A percentile compares a stretch with the other conserved stretches of the same genome.
Evolutionary conservation across 2,888 invertebrate species (phyloP).

Genomic region (Mermis nigrescens): DNA sequence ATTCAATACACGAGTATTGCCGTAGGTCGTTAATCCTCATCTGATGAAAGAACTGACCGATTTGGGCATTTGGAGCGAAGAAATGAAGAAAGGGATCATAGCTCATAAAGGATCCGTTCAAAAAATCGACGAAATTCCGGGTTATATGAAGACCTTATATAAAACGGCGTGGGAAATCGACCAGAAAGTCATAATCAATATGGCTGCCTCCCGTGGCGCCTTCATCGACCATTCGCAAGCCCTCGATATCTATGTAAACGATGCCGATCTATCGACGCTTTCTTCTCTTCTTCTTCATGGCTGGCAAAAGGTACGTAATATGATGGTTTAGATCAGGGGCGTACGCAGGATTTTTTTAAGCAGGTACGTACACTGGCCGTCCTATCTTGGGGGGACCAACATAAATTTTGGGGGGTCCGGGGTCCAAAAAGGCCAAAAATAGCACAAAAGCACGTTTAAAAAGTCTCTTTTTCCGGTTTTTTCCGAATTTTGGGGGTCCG

Average conservation of each 20-base stretch:
- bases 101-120: constrained; percentile 76
- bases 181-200: constrained; percentile 71
- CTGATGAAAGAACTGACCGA: constrained; percentile 77
- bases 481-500: too few relatives aligned
- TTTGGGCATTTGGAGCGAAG: constrained; percentile 70
- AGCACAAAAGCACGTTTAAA: too few relatives aligned
- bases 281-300: constrained; percentile 96
- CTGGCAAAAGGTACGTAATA: constrained; percentile 68
- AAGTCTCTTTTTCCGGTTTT: too few relatives aligned
- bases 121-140: constrained; percentile 30
- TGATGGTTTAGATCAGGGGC: too few relatives aligned
- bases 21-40: constrained; percentile 81
- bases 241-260: constrained; percentile 84
- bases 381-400: too few relatives aligned
- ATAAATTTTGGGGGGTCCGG: too few relatives aligned
- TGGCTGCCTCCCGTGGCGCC: constrained; percentile 93
- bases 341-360: too few relatives aligned
- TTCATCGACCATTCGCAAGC: constrained; percentile 98
- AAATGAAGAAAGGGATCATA: constrained; percentile 82
- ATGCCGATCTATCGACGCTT: constrained; percentile 74
- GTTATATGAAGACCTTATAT: constrained; percentile 37
- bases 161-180: constrained; percentile 43
- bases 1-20: too few relatives aligned
- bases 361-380: too few relatives aligned
- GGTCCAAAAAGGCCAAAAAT: too few relatives aligned